Evolutionary conservation across 2,888 invertebrate genomes (phyloP).

Genomic region (Diarsia rubi): DNA sequence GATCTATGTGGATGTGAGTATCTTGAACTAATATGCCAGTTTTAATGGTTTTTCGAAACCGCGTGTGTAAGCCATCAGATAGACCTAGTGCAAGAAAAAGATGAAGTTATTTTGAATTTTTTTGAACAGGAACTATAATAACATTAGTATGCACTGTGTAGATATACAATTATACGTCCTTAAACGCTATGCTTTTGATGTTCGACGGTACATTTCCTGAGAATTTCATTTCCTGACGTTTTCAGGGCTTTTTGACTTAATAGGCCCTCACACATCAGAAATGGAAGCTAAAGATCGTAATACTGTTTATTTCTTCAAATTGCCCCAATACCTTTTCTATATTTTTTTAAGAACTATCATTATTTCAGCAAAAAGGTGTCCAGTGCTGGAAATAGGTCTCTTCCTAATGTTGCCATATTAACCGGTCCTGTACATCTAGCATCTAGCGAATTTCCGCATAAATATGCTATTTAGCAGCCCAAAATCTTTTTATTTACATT

Average conservation of each 20-base stretch:
- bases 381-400: too few relatives aligned
- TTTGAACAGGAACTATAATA: not conserved
- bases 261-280: not conserved
- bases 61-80: too few relatives aligned
- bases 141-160: not conserved
- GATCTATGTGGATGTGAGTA: constrained; percentile 95
- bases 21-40: not conserved
- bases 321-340: not conserved
- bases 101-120: not conserved
- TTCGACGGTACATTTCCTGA: not conserved
- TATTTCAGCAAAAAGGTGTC: too few relatives aligned
- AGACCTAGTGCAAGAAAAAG: not conserved
- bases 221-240: not conserved
- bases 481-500: too few relatives aligned
- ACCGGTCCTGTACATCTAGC: too few relatives aligned
- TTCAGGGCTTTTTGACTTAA: not conserved
- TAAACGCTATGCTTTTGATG: not conserved
- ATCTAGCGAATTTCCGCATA: too few relatives aligned
- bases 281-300: not conserved
- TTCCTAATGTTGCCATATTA: too few relatives aligned
- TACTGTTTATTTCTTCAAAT: not conserved
- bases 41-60: not conserved
- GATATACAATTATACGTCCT: too few relatives aligned
- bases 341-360: too few relatives aligned
- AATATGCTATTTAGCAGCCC: too few relatives aligned